phyloP scores from a whole-genome alignment of 1,140 invertebrate genomes.

The Steinernema feltiae region DNA sequence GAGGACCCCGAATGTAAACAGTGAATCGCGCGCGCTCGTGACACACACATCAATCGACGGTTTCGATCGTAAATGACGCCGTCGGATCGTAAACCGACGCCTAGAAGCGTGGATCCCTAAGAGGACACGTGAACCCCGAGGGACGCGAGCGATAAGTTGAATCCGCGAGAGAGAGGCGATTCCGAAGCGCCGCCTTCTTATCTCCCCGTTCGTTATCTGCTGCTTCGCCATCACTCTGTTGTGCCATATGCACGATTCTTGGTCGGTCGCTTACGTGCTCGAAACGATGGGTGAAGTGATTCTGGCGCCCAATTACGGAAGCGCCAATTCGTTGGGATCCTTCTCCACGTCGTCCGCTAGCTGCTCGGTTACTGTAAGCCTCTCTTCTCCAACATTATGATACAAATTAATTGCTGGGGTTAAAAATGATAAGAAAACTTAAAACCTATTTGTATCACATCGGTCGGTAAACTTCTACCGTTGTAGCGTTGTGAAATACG shows the following conservation, averaged over 20 bases:
- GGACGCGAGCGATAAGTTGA: background rate
- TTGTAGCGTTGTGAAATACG: too few species aligned
- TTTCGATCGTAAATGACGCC: conserved; percentile 6
- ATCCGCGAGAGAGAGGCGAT: background rate
- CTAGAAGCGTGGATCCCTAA: conserved; percentile 3
- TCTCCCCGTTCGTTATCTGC: background rate
- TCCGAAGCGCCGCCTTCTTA: background rate
- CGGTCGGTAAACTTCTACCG: too few species aligned
- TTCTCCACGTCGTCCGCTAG: background rate
- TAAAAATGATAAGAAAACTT: too few species aligned
- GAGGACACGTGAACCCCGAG: background rate
- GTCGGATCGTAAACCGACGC: conserved; percentile 3
- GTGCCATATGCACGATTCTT: background rate
- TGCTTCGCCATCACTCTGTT: background rate
- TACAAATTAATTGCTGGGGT: too few species aligned
- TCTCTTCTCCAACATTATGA: background rate
- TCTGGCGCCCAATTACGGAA: background rate
- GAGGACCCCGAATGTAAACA: background rate
- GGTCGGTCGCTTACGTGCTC: background rate
- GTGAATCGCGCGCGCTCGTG: background rate
- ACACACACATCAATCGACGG: background rate
- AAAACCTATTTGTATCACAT: too few species aligned
- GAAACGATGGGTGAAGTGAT: background rate
- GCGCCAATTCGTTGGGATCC: background rate
- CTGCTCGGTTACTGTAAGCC: background rate